Conservation (phyloP, 2,797 vertebrate genomes). For the Astyanax mexicanus region DNA sequence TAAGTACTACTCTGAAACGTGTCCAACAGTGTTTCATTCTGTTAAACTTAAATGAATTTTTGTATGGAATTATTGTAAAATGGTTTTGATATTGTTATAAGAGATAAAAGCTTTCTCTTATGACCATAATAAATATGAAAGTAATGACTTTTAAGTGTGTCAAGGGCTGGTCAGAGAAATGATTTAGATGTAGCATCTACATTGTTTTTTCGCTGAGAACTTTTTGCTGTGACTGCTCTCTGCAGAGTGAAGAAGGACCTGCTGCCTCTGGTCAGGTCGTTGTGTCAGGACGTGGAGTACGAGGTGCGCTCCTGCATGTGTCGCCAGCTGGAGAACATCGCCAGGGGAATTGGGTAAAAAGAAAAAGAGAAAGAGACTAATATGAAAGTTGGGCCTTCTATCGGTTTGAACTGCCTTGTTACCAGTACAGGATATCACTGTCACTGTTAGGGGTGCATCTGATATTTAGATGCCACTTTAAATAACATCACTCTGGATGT, state of each 20-base stretch:
- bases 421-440: neutral
- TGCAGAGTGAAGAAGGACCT: constrained; percentile 92
- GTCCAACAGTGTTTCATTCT: neutral
- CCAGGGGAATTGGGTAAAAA: constrained; percentile 89
- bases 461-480: neutral
- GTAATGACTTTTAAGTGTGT: neutral
- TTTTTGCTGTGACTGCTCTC: neutral
- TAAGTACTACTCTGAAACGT: too few species aligned
- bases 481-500: too few species aligned
- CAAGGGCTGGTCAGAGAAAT: too few species aligned
- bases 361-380: constrained; percentile 37
- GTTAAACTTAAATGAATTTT: neutral
- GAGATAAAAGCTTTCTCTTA: neutral
- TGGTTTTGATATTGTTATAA: neutral
- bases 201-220: constrained; percentile 1
- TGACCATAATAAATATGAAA: neutral
- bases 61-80: neutral
- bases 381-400: neutral
- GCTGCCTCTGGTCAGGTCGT: constrained; percentile 88
- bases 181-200: neutral
- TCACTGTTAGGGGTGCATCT: neutral
- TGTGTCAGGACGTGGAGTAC: constrained; percentile 91
- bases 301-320: constrained; percentile 95
- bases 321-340: constrained; percentile 89
- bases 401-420: constrained; percentile 1